Percentiles rank a stretch among this genome's conserved stretches.
Conservation (phyloP, 2,888 invertebrate genomes). For the Phymatocera aterrima region DNA sequence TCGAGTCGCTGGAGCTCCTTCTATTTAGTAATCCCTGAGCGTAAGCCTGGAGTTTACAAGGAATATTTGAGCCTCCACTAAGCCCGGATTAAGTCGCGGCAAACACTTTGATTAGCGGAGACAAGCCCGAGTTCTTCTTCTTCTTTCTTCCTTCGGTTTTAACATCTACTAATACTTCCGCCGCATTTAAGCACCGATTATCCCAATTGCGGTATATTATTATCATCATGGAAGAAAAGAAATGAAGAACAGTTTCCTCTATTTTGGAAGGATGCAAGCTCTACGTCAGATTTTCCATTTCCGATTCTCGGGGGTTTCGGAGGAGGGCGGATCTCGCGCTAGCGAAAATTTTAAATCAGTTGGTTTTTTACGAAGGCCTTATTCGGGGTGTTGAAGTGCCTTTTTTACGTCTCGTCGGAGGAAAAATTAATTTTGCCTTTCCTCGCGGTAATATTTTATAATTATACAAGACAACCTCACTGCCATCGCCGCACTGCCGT, state of each 20-base stretch:
- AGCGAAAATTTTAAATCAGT: constrained; percentile 12
- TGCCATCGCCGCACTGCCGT: not conserved
- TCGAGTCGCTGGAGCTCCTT: constrained; percentile 50
- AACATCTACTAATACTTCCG: not conserved
- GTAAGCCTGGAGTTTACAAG: constrained; percentile 72
- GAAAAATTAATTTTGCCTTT: constrained; percentile 43
- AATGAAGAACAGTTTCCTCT: too few species aligned
- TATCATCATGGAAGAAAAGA: not conserved
- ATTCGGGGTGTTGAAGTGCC: not conserved
- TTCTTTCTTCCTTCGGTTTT: not conserved
- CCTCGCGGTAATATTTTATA: constrained; percentile 43
- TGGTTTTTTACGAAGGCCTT: not conserved
- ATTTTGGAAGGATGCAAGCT: too few species aligned
- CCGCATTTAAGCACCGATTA: not conserved
- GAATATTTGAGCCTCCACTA: constrained; percentile 73
- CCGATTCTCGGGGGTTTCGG: too few species aligned
- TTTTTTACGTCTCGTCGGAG: not conserved
- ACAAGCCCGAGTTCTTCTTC: constrained; percentile 64
- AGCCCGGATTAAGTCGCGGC: constrained; percentile 71
- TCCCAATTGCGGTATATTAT: not conserved
- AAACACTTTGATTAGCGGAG: constrained; percentile 72
- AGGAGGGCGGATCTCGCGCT: too few species aligned
- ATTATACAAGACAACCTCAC: constrained; percentile 36
- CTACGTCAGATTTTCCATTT: too few species aligned
- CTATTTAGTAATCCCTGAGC: constrained; percentile 70